Percentiles rank a stretch among this genome's conserved stretches.
These are phyloP conservation scores for Cyphomyrus discorhynchus DNA, from an alignment of 2,113 vertebrate species.

Conservation along the genomic window DNA sequence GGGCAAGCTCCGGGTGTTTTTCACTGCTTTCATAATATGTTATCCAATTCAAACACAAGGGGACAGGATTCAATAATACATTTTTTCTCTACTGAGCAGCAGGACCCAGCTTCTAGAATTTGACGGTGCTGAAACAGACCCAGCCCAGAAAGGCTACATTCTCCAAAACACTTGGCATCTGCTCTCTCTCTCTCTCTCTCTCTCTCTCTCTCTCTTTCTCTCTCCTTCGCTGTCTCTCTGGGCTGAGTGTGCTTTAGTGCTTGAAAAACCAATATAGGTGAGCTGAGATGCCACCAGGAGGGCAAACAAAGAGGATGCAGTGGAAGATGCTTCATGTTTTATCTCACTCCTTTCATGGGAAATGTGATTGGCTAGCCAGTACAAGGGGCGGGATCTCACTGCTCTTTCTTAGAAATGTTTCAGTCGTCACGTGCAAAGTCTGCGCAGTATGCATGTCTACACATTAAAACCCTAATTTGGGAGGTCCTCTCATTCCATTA, in stretches of 20 bases:
- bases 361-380: not conserved
- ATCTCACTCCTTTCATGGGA: not conserved
- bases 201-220: not conserved
- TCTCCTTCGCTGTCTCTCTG: not conserved
- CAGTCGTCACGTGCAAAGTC: not conserved
- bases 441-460: not conserved
- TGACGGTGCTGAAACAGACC: slow-evolving; percentile 33
- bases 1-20: not conserved
- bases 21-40: slow-evolving; percentile 27
- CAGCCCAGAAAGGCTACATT: slow-evolving; percentile 52
- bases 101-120: slow-evolving; percentile 18
- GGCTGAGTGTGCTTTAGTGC: slow-evolving; percentile 10
- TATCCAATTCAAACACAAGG: slow-evolving; percentile 26
- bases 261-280: not conserved
- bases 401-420: not conserved
- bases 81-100: slow-evolving; percentile 41
- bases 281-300: not conserved
- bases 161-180: slow-evolving; percentile 54
- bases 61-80: slow-evolving; percentile 35
- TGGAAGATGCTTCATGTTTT: not conserved
- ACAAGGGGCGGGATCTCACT: not conserved
- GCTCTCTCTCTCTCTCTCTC: not conserved
- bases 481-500: not conserved
- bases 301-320: not conserved
- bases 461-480: not conserved